Base-by-base conservation (phyloP, 2,113 vertebrate species). In the Recurvirostra avosetta region DNA sequence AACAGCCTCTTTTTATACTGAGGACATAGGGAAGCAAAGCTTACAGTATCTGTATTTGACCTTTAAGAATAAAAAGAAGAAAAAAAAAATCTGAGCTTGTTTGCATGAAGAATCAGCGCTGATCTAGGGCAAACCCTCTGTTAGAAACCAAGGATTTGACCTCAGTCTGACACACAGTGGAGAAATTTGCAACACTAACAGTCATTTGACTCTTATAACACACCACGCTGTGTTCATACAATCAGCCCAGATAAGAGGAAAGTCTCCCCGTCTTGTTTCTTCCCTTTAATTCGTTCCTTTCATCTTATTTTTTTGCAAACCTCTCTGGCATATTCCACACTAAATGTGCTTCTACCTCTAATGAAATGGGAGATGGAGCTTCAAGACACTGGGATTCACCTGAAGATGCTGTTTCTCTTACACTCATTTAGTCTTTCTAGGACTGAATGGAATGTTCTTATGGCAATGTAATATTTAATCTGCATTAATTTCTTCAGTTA, bases 181-280 rank as follows among this genome's bases (percentile, higher is more conserved):
- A 96, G 84, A 92, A 85, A 89, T 78, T 92, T 84, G 93, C 91
- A 96, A 91, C 65, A 50, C 65, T 80, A 74, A 53, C n/a, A 95
- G 91, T 92, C 83, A 78, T 84, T 92, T 94, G 89, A 95, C 70
- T 95, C 71, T 27, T 61, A 5, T 7, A 92, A 92, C 77, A 59
- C 91, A 81, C 61, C 73, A 72, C 6, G 16, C 90, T 94, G 87
- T 11, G 16, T 63, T 93, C 94, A 90, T 84, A 81, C 77, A 61
- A 40, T 43, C 84, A 52, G 61, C 36, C 21, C 49, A 81, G 89
- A 95, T 87, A 78, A 75, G 66, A 92, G 30, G 40, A 95, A 76
- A 81, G 34, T 67, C 80, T 78, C 30, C n/a, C 18, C 5, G 1
- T 72, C 70, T 84, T 89, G 56, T 91, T 96, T 87, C 56, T 92